Conservation (phyloP, 2,113 vertebrate species). For the Triplophysa dalaica region DNA sequence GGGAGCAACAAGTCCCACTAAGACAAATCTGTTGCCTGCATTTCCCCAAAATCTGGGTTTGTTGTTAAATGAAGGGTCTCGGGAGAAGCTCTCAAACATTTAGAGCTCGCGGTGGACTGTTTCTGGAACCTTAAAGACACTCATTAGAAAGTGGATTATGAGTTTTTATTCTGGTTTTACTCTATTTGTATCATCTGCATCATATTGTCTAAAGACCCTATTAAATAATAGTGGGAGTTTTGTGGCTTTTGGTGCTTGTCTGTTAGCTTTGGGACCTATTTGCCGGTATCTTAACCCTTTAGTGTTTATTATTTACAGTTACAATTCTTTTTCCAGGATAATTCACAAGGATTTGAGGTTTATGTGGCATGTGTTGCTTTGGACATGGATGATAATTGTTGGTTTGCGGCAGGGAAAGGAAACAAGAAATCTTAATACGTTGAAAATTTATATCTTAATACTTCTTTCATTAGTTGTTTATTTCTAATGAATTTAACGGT, state of each 20-base stretch:
- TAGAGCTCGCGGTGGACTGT: conserved; percentile 1
- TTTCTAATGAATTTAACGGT: too few species aligned
- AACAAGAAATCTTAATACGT: too few species aligned
- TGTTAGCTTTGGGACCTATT: too few species aligned
- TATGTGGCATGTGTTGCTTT: too few species aligned
- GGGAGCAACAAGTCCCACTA: conserved; percentile 17
- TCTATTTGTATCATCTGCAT: not conserved
- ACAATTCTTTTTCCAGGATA: too few species aligned
- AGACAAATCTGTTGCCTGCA: conserved; percentile 14
- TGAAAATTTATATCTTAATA: too few species aligned
- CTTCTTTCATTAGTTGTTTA: too few species aligned
- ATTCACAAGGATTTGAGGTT: too few species aligned
- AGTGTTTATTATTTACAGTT: too few species aligned
- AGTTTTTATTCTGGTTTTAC: not conserved
- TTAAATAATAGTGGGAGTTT: not conserved
- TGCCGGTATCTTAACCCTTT: too few species aligned
- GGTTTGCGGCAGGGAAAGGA: too few species aligned
- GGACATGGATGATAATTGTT: too few species aligned
- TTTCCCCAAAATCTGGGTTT: conserved; percentile 25
- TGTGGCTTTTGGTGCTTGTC: not conserved
- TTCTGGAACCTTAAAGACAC: not conserved
- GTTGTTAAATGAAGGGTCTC: conserved; percentile 10
- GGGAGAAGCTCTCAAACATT: conserved; percentile 21
- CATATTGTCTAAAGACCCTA: not conserved
- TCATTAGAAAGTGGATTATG: conserved; percentile 2